Percentiles rank a stretch among this genome's conserved stretches.
Conservation (phyloP, 2,113 vertebrate species). For the Ceyx melanurus region DNA sequence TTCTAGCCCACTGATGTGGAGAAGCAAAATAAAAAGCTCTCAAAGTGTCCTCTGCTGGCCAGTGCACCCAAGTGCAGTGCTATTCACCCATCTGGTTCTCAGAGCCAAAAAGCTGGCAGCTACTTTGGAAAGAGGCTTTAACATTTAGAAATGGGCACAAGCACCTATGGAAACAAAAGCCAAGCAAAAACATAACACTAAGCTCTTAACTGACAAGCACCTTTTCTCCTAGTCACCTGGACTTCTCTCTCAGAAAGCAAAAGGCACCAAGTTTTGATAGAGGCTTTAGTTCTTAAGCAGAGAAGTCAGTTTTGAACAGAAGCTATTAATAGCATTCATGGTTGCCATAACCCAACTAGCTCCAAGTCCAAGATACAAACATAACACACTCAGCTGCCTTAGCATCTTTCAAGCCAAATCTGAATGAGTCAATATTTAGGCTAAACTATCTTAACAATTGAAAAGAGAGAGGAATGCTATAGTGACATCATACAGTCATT, state of each 20-base stretch:
- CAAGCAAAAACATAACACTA: not conserved
- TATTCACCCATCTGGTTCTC: not conserved
- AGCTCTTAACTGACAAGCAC: not conserved
- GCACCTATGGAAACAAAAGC: not conserved
- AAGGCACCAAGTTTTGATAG: not conserved
- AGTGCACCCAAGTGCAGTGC: not conserved
- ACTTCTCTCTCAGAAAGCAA: not conserved
- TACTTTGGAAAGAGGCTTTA: not conserved
- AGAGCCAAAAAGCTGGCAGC: not conserved
- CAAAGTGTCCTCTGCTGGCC: not conserved
- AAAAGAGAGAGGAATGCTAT: not conserved
- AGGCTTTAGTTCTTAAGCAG: not conserved
- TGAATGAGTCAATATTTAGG: not conserved
- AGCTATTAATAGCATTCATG: not conserved
- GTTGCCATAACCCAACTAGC: not conserved
- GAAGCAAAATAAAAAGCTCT: not conserved
- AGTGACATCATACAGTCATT: accelerated
- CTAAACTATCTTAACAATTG: not conserved
- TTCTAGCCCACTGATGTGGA: not conserved
- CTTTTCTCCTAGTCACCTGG: not conserved
- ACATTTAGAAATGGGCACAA: not conserved
- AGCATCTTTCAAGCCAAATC: too few relatives aligned
- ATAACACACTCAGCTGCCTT: not conserved
- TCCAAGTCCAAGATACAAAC: not conserved
- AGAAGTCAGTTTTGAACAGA: not conserved